A percentile compares a stretch with the other conserved stretches of the same genome.
These are phyloP conservation scores for Heliothis subflexa DNA, from an alignment of 1,140 invertebrate species.

Conservation along the genomic window DNA sequence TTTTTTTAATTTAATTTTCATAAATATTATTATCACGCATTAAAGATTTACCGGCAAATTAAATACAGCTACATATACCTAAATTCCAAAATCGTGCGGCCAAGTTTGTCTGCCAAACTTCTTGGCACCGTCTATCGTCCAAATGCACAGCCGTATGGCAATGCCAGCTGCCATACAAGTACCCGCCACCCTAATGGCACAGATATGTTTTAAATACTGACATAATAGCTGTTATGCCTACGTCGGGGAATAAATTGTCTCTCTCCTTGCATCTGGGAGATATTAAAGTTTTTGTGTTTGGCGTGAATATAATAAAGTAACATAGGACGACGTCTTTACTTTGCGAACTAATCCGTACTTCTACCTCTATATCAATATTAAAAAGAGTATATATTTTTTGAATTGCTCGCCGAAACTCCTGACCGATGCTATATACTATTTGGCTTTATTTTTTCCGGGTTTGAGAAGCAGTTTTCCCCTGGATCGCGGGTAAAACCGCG, in stretches of 20 bases:
- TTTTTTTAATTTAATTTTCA: no score
- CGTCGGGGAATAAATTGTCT: not conserved
- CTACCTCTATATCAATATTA: no score
- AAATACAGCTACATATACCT: not conserved
- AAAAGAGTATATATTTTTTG: no score
- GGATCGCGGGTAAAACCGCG: no score
- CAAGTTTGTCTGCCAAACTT: constrained; percentile 8
- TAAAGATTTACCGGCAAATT: not conserved
- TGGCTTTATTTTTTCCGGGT: no score
- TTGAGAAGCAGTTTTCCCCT: no score
- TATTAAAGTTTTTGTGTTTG: not conserved
- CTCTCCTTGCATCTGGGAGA: not conserved
- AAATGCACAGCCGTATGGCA: not conserved
- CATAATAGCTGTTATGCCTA: constrained; percentile 18
- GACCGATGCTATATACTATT: no score
- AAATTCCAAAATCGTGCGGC: not conserved
- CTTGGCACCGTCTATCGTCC: not conserved
- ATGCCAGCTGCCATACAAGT: constrained; percentile 4
- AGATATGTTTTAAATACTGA: constrained; percentile 36
- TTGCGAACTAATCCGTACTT: no score
- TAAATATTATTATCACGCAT: no score
- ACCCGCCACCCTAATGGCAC: not conserved
- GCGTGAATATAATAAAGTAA: no score
- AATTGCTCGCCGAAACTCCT: no score
- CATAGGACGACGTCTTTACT: not conserved